Conservation (phyloP, 2,888 invertebrate genomes). For the Tenthredo mesomela region DNA sequence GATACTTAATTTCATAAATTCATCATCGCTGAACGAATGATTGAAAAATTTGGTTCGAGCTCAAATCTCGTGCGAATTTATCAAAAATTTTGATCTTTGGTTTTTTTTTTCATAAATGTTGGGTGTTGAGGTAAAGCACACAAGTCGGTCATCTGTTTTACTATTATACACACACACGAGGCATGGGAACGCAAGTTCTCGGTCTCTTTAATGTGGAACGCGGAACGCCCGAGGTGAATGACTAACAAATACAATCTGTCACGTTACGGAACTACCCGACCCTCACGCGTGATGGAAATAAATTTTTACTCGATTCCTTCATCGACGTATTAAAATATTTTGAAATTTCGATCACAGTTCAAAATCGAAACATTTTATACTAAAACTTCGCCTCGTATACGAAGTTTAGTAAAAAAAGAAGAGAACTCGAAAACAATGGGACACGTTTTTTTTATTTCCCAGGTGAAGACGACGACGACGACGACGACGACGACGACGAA, state of each 20-base stretch:
- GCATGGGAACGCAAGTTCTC: slow-evolving; percentile 15
- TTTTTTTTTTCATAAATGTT: not conserved
- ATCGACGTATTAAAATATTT: not conserved
- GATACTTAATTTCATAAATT: not conserved
- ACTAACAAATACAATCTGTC: slow-evolving; percentile 23
- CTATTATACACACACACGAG: not conserved
- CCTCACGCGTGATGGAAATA: not conserved
- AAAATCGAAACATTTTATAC: not conserved
- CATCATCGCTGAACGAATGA: not conserved
- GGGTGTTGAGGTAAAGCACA: not conserved
- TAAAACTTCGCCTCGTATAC: not conserved
- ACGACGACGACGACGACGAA: slow-evolving; percentile 83
- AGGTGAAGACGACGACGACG: slow-evolving; percentile 81
- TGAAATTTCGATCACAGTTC: not conserved
- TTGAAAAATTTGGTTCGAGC: not conserved
- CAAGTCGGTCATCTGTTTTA: slow-evolving; percentile 11
- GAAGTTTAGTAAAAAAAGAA: not conserved
- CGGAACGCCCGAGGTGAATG: slow-evolving; percentile 36
- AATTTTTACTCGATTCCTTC: not conserved
- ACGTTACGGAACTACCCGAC: slow-evolving; percentile 25
- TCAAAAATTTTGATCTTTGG: slow-evolving; percentile 2
- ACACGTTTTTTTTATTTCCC: slow-evolving; percentile 52
- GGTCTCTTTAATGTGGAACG: slow-evolving; percentile 20
- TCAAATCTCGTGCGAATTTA: not conserved
- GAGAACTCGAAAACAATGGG: not conserved